phyloP scores from a whole-genome alignment of 1,140 invertebrate genomes.

The Drosophila pallidifrons region DNA sequence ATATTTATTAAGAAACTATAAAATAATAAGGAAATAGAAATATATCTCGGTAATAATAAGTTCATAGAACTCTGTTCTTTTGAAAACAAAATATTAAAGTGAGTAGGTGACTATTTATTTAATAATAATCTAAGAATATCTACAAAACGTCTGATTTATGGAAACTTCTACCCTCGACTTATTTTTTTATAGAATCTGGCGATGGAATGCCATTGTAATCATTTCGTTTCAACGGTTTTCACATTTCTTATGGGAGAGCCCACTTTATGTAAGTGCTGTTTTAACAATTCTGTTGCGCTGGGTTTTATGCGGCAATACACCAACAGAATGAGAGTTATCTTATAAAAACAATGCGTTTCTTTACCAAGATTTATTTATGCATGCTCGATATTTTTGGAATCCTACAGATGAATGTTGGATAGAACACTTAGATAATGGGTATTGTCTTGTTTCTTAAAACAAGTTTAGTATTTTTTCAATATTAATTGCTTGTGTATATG shows the following conservation, averaged over 20 bases:
- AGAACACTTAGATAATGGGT: conserved; percentile 10
- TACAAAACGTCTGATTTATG: not conserved
- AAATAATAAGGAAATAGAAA: not conserved
- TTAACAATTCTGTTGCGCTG: not conserved
- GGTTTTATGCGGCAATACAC: not conserved
- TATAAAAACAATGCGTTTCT: not conserved
- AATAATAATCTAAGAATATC: not conserved
- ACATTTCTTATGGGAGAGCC: not conserved
- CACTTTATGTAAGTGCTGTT: not conserved
- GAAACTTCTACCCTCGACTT: not conserved
- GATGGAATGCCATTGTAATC: not conserved
- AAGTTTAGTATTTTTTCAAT: conserved; percentile 3
- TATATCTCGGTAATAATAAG: too few species aligned
- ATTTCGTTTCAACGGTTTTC: not conserved
- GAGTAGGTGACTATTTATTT: not conserved
- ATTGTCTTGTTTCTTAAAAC: conserved; percentile 15
- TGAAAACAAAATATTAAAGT: too few species aligned
- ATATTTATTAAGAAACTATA: not conserved
- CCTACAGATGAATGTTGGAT: conserved; percentile 13
- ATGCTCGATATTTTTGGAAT: conserved; percentile 4
- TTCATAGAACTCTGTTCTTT: too few species aligned
- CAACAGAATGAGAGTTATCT: not conserved
- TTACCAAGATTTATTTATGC: not conserved
- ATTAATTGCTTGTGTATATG: conserved; percentile 12
- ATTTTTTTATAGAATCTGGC: not conserved